Conservation (phyloP, 2,797 vertebrate genomes). For the Sebastes vulpes region DNA sequence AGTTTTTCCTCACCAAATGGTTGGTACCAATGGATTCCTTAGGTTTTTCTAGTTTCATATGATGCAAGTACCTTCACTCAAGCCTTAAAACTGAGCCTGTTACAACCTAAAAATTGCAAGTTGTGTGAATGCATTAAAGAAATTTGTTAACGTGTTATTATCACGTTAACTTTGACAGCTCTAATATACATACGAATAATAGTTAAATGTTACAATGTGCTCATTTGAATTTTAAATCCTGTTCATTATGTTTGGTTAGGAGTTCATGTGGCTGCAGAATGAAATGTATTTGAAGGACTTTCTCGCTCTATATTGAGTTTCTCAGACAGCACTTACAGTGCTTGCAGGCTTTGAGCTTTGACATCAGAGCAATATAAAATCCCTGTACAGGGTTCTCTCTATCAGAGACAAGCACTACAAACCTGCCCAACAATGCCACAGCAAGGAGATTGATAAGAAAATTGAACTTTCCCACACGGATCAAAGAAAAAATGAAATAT, state of each 20-base stretch:
- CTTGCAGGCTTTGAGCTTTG: background rate
- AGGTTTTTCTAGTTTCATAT: no score
- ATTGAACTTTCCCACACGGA: background rate
- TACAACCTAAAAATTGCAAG: no score
- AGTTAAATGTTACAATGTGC: background rate
- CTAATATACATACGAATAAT: background rate
- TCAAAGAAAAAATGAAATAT: background rate
- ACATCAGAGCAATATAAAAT: background rate
- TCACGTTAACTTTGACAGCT: no score
- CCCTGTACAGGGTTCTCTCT: background rate
- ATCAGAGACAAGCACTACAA: no score
- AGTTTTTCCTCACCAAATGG: no score
- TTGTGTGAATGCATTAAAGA: no score
- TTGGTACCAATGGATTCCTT: no score
- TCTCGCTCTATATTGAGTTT: background rate
- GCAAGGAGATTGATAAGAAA: background rate
- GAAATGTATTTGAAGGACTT: background rate
- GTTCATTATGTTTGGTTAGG: background rate
- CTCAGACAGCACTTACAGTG: background rate
- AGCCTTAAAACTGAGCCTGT: no score
- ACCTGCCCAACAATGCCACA: background rate
- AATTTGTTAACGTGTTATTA: no score
- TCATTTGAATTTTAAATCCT: background rate
- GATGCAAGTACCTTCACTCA: no score
- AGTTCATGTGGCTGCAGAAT: background rate